A percentile compares a stretch with the other conserved stretches of the same genome.
Conservation (phyloP, 2,888 invertebrate species). For the Nesidiocoris tenuis region DNA sequence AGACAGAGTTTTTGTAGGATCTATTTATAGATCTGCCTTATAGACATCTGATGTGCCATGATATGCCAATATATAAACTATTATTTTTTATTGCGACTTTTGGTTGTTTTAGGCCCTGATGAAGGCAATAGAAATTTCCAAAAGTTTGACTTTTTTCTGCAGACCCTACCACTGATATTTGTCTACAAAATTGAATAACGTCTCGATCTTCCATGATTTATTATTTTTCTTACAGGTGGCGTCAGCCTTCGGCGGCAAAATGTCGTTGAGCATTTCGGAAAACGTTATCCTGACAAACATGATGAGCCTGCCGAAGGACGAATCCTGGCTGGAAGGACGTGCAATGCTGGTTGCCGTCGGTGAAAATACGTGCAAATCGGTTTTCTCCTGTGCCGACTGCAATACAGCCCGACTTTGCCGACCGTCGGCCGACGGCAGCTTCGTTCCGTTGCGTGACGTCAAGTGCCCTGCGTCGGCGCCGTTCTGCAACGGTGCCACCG, state of each 20-base stretch:
- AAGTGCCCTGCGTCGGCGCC: background rate
- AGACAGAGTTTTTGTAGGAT: too few species aligned
- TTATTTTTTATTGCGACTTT: too few species aligned
- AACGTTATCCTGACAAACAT: background rate
- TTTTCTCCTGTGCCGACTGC: constrained; percentile 5
- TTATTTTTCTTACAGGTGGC: background rate
- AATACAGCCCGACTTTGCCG: constrained; percentile 5
- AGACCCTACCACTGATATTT: too few species aligned
- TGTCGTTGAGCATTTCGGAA: background rate
- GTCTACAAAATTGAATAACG: too few species aligned
- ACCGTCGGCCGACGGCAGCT: background rate
- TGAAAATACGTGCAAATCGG: background rate
- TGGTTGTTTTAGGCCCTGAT: too few species aligned
- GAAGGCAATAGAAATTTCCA: too few species aligned
- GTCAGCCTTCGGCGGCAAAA: background rate
- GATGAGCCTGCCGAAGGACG: background rate
- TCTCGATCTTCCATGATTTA: too few species aligned
- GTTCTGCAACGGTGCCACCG: background rate
- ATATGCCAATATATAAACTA: too few species aligned
- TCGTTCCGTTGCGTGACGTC: background rate
- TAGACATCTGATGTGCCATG: too few species aligned
- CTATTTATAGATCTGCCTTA: too few species aligned
- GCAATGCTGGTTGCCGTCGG: background rate
- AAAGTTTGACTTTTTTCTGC: too few species aligned
- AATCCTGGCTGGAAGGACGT: constrained; percentile 1